Base-by-base conservation (phyloP, 2,797 vertebrate species). In the Rhinatrema bivittatum region DNA sequence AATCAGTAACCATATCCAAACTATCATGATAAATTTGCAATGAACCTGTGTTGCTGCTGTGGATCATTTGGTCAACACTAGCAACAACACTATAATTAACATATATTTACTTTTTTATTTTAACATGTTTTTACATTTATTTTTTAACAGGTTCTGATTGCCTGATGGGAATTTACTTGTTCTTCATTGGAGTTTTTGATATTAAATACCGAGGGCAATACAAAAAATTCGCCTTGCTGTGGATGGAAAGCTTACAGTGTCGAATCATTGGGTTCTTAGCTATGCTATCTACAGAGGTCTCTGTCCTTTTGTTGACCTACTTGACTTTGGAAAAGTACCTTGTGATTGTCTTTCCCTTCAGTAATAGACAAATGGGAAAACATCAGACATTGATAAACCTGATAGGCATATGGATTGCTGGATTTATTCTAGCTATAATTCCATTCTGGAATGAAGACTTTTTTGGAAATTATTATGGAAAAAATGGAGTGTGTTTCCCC, bases 391-490 rank as follows among this genome's bases (percentile, higher is more conserved):
- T 70, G 16, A 32, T 74, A 40, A 50, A 79, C 20, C 71, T 92
- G 48, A 46, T 52, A 25, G 62, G 72, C 14, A 84, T 90, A 59
- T 89, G 89, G 88, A 25, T 87, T 4, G 39, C 76, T 50, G 90
- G 87, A 14, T 81, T 91, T 47, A 50, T 79, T 19, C 88, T 91
- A 14, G 87, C 90, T 2, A 66, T 60, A 5, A 67, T 89, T 39
- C 86, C 90, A 4, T 78, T 93, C 22, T 79, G 82, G 62, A 79
- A 82, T 5, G 74, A 89, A 30, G 77, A 86, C 1, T 51, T 82
- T 42, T 91, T 91, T 60, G 84, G 88, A 50, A 92, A 91, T 53
- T 91, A 90, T 68, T 92, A 91, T 5, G 88, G 90, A 16, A 74
- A 78, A 36, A 93, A 93, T 16, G 82, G 89, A 5, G 84, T 91